A percentile compares a stretch with the other conserved stretches of the same genome.
phyloP scores from a whole-genome alignment of 2,797 vertebrate genomes.

The Mus spretus region DNA sequence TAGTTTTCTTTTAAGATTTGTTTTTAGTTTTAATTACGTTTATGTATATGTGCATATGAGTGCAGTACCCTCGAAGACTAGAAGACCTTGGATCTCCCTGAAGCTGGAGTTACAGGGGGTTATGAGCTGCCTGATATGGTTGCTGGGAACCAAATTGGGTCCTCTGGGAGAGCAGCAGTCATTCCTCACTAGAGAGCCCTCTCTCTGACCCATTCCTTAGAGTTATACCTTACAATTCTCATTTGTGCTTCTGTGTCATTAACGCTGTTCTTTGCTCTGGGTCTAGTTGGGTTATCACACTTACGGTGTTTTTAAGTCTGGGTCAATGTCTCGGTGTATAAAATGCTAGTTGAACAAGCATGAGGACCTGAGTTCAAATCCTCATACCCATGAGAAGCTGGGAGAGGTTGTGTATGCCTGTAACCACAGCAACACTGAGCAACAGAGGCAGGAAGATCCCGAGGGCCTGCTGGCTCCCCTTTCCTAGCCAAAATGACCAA shows the following conservation, averaged over 20 bases:
- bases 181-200: too few relatives aligned
- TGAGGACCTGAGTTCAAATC: neutral
- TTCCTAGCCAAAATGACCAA: neutral
- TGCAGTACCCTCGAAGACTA: neutral
- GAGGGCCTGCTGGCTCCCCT: neutral
- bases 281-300: neutral
- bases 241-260: neutral
- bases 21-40: neutral
- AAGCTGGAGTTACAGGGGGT: neutral
- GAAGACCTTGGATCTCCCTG: neutral
- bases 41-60: neutral
- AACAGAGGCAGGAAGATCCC: neutral
- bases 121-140: neutral
- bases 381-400: neutral
- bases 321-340: neutral
- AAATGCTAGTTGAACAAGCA: neutral
- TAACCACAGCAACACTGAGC: neutral
- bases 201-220: too few relatives aligned
- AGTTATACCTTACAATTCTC: neutral
- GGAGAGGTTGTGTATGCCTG: neutral
- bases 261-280: neutral
- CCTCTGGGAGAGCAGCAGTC: neutral
- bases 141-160: neutral
- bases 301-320: neutral
- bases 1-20: neutral